Evolutionary conservation across 2,113 vertebrate species (phyloP).

Genomic region (Tricholaema leucomelas): DNA sequence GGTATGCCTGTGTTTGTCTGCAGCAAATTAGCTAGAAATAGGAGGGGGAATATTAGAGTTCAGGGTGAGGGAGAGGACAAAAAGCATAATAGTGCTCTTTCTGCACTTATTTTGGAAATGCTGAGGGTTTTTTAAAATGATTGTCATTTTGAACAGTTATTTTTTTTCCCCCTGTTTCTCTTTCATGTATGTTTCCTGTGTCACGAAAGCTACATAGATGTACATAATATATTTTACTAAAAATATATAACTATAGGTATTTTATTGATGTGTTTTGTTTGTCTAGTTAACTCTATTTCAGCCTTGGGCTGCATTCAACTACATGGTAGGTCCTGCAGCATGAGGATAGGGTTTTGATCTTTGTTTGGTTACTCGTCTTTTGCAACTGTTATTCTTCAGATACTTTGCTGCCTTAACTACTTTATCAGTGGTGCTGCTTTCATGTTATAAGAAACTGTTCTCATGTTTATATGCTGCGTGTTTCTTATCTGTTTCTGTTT

Average conservation of each 20-base stretch:
- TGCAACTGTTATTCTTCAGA: not conserved
- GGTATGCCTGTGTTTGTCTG: not conserved
- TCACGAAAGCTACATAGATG: not conserved
- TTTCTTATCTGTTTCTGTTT: constrained; percentile 42
- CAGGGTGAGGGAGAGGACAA: not conserved
- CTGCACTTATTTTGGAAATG: not conserved
- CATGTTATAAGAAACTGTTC: not conserved
- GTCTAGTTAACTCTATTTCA: not conserved
- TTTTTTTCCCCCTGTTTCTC: not conserved
- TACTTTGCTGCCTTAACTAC: not conserved
- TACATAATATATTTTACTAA: not conserved
- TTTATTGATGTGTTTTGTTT: not conserved
- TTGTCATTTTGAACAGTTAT: not conserved
- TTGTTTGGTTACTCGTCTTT: not conserved
- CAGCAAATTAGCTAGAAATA: not conserved
- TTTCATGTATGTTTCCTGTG: not conserved
- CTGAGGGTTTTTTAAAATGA: not conserved
- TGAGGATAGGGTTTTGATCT: not conserved
- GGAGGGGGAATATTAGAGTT: not conserved
- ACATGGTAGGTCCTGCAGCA: not conserved
- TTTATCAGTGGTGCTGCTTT: constrained; percentile 18
- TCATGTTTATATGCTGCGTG: not conserved
- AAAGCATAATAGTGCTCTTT: not conserved
- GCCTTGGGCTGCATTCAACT: not conserved
- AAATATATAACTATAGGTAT: too few species aligned